Percentiles rank a stretch among this genome's conserved stretches.
phyloP scores from a whole-genome alignment of 1,140 invertebrate genomes.

The Brachystomella parvula region DNA sequence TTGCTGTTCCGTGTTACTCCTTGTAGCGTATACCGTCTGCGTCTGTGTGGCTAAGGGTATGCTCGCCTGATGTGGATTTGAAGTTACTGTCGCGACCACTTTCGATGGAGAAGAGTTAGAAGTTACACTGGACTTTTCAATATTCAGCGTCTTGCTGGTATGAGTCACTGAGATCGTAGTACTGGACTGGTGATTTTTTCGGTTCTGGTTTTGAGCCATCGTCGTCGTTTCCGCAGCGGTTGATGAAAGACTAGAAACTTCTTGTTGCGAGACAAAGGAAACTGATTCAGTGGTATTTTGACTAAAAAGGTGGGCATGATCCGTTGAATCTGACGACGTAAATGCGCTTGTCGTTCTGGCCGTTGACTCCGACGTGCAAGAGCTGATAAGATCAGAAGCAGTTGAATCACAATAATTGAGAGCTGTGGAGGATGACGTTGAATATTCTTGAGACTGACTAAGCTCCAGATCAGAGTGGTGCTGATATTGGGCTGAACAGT shows the following conservation, averaged over 20 bases:
- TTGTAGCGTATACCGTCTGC: neutral
- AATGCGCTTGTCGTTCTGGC: neutral
- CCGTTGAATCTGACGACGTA: neutral
- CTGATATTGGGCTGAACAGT: neutral
- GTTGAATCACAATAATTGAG: neutral
- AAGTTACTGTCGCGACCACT: neutral
- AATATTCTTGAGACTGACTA: no score
- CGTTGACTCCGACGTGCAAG: neutral
- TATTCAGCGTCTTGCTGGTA: neutral
- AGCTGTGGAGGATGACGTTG: no score
- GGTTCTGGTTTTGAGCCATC: neutral
- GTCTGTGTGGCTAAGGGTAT: neutral
- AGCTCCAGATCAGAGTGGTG: neutral
- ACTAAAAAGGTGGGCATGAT: neutral
- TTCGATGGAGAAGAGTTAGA: neutral
- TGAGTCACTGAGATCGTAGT: neutral
- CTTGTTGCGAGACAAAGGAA: no score
- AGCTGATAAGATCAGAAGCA: neutral
- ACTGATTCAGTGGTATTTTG: neutral
- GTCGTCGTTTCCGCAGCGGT: neutral
- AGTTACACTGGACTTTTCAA: neutral
- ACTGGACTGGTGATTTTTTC: neutral
- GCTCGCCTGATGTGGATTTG: no score
- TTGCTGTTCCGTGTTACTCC: conserved; percentile 15
- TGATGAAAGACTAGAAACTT: neutral